Evolutionary conservation across 2,797 vertebrate genomes (phyloP), one percentile per base, ranked within the genome.

Genomic region (Rhinogobio ventralis): DNA sequence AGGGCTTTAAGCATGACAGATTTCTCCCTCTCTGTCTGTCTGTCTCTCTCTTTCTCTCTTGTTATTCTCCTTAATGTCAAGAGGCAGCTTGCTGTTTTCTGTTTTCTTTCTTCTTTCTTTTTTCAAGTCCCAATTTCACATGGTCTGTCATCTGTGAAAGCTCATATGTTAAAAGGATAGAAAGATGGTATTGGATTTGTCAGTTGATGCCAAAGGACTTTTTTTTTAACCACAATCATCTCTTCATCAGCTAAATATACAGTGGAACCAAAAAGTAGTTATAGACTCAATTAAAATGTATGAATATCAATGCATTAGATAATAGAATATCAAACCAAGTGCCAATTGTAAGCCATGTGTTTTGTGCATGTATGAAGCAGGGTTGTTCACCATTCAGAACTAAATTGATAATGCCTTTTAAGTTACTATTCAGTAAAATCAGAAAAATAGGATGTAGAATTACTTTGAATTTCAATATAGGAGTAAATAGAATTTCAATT

Each of bases 1-100:
- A 93, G 88, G 87, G 87, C 93, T 92, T 91, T 91, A 93, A 92
- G 89, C 89, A 92, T 91, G 92, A 94, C 92, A 92, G 89, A 91
- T 88, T 42, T 74, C 73, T 69, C 91, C 86, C 66, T 81, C 75
- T 89, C 91, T 90, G 88, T 90, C 86, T 86, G 88, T 85, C 89
- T 90, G 89, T 90, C 90, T 88, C 45, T 20, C 19, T 72, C 85
- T 88, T 86, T 86, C 69, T 84, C 66, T 88, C 78, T 87, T 87
- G 76, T 87, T 86, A 76, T 79, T 85, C 73, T 55, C 39, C 85
- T 80, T 90, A 79, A 83, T 83, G 81, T 88, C 82, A 85, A 83
- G 85, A 85, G 82, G 82, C 83, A 83, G 86, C 62, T 76, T 81
- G 55, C 67, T 86, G 82, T 86, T 68, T 72, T 82, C 83, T 82